These are phyloP conservation scores for Acrobeloides nanus DNA, from an alignment of 2,888 invertebrate genomes.

Conservation along the genomic window DNA sequence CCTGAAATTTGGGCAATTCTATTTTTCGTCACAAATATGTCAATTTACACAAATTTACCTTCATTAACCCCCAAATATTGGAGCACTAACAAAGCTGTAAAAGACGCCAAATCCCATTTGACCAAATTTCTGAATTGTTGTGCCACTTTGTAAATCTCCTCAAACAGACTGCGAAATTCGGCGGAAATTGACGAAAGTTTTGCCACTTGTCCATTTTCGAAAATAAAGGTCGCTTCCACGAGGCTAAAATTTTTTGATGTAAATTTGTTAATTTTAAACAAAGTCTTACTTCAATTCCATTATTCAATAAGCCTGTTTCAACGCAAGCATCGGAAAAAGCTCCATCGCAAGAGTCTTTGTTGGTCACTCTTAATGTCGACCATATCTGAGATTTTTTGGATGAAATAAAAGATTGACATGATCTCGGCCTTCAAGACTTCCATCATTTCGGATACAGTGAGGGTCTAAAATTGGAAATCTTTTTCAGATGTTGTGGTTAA, in stretches of 20 bases:
- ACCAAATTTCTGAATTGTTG: conserved; percentile 17
- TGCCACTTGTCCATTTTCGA: conserved; percentile 16
- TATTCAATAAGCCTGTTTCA: conserved; percentile 70
- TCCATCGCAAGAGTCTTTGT: conserved; percentile 83
- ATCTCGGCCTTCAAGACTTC: conserved; percentile 35
- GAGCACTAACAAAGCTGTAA: conserved; percentile 40
- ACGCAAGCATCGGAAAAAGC: conserved; percentile 87
- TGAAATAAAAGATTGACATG: conserved; percentile 25
- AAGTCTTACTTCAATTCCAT: conserved; percentile 21
- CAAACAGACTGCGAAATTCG: conserved; percentile 25
- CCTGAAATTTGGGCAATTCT: too few species aligned
- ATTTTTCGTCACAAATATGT: too few species aligned
- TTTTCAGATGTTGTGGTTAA: too few species aligned
- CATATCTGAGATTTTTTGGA: conserved; percentile 71
- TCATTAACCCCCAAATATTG: conserved; percentile 23
- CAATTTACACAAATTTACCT: conserved; percentile 8
- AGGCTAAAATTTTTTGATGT: conserved; percentile 4
- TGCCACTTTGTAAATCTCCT: conserved; percentile 12
- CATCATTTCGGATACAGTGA: conserved; percentile 22
- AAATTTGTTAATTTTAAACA: conserved; percentile 11
- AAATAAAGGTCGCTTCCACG: conserved; percentile 12
- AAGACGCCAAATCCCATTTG: conserved; percentile 44
- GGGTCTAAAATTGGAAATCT: too few species aligned
- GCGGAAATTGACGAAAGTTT: conserved; percentile 28
- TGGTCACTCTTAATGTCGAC: conserved; percentile 73